phyloP scores from a whole-genome alignment of 2,113 vertebrate genomes.

The Pangasianodon gigas region DNA sequence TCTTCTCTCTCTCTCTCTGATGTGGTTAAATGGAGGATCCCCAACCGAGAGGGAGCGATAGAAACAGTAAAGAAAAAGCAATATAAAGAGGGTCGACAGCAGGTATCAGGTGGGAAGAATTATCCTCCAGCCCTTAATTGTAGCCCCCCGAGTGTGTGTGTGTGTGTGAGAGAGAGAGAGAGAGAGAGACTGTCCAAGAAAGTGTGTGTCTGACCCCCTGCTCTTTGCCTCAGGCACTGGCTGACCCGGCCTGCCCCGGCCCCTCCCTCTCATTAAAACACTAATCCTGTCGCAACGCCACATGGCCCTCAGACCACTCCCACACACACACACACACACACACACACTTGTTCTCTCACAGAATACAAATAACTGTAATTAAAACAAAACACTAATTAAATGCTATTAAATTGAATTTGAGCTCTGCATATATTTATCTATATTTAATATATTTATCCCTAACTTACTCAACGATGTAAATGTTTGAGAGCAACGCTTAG shows the following conservation, averaged over 20 bases:
- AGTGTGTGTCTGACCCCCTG: slow-evolving; percentile 53
- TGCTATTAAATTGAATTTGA: no score
- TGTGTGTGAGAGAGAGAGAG: slow-evolving; percentile 8
- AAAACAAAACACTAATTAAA: neutral
- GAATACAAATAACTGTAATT: slow-evolving; percentile 3
- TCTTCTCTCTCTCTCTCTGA: neutral
- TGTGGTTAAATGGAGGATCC: neutral
- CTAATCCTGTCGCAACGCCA: slow-evolving; percentile 55
- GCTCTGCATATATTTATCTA: neutral
- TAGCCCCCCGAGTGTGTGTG: slow-evolving; percentile 51
- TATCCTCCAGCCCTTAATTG: slow-evolving; percentile 54
- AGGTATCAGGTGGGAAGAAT: slow-evolving; percentile 60
- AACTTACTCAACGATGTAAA: neutral
- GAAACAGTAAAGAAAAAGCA: slow-evolving; percentile 26
- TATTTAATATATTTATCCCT: neutral
- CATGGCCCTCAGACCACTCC: slow-evolving; percentile 51
- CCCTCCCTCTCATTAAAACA: slow-evolving; percentile 60
- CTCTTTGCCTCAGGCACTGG: slow-evolving; percentile 58
- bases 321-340: slow-evolving; percentile 29
- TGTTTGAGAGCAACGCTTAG: neutral
- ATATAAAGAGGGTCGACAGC: slow-evolving; percentile 44
- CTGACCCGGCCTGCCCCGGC: slow-evolving; percentile 54
- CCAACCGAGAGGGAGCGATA: slow-evolving; percentile 19
- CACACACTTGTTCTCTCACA: neutral
- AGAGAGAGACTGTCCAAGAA: slow-evolving; percentile 13